Conservation (phyloP, 2,797 vertebrate genomes). For the Crypturellus tataupa region DNA sequence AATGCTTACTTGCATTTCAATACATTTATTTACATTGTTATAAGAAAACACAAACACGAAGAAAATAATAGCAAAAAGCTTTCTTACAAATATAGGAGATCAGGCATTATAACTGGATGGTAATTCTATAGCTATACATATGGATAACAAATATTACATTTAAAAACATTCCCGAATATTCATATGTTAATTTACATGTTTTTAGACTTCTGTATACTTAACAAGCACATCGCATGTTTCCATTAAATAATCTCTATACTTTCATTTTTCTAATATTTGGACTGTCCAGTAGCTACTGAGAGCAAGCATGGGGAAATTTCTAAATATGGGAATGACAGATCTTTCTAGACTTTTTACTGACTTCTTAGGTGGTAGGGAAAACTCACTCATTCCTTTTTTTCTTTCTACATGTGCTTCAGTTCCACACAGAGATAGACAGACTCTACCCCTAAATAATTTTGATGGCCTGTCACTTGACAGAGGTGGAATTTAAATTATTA, state of each 20-base stretch:
- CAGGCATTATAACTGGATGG: neutral
- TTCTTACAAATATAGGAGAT: neutral
- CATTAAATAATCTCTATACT: neutral
- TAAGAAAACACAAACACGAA: neutral
- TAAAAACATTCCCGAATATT: constrained; percentile 6
- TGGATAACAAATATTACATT: neutral
- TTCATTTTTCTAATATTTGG: neutral
- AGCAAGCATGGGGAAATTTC: neutral
- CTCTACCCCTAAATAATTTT: neutral
- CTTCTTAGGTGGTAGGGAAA: neutral
- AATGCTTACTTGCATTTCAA: constrained; percentile 14
- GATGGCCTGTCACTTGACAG: neutral
- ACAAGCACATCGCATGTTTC: neutral
- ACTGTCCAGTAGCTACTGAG: neutral
- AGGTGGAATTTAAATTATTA: neutral
- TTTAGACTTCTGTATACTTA: neutral
- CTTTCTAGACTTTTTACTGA: neutral
- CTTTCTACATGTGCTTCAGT: neutral
- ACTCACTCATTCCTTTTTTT: neutral
- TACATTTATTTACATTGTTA: neutral
- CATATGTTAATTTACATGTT: neutral
- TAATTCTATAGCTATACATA: neutral
- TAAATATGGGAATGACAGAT: neutral
- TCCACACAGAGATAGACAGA: neutral
- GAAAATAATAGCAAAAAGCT: neutral